Conservation (phyloP, 2,888 invertebrate genomes). For the Gastracanthus pulcherrimus region DNA sequence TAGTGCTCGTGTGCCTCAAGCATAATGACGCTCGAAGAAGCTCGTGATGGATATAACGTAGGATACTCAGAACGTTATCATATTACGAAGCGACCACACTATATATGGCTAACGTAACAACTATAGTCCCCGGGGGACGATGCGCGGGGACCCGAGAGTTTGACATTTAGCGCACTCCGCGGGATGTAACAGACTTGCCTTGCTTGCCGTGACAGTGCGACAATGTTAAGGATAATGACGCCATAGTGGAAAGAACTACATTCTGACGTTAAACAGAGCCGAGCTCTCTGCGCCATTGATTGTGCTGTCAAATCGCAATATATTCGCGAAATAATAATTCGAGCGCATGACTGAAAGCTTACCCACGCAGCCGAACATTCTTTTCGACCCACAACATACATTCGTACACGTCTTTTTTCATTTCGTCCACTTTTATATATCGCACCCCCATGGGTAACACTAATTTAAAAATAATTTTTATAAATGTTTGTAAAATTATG, state of each 20-base stretch:
- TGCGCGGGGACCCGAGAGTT: slow-evolving; percentile 67
- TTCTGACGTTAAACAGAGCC: not conserved
- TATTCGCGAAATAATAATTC: not conserved
- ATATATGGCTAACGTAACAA: slow-evolving; percentile 61
- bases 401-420: too few relatives aligned
- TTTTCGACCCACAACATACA: too few relatives aligned
- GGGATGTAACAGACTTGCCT: slow-evolving; percentile 57
- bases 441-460: too few relatives aligned
- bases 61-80: slow-evolving; percentile 73
- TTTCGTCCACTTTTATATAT: too few relatives aligned
- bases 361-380: too few relatives aligned
- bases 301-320: not conserved
- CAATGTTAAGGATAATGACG: too few relatives aligned
- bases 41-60: slow-evolving; percentile 63
- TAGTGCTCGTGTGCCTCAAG: not conserved
- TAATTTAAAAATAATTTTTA: too few relatives aligned
- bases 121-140: slow-evolving; percentile 70
- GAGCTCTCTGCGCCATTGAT: too few relatives aligned
- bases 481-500: too few relatives aligned
- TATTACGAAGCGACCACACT: slow-evolving; percentile 68
- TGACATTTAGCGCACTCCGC: slow-evolving; percentile 75
- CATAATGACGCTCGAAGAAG: slow-evolving; percentile 20
- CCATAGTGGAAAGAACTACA: too few relatives aligned
- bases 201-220: too few relatives aligned
- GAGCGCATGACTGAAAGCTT: too few relatives aligned